Conservation (phyloP, 2,888 invertebrate genomes). For the Rotaria sp. region DNA sequence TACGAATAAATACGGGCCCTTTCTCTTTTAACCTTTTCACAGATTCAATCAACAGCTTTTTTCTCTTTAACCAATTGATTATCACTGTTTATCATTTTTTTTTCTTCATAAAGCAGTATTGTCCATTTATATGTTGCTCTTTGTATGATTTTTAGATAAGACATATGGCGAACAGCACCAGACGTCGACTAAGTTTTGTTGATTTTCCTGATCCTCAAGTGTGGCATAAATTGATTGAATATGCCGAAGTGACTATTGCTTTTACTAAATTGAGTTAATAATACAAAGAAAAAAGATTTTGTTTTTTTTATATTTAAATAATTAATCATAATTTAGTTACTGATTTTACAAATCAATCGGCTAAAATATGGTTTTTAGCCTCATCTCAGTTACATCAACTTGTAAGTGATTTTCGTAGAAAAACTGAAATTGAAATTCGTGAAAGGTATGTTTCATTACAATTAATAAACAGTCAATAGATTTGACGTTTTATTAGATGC, state of each 20-base stretch:
- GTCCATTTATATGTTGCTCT: no score
- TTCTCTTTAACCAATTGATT: no score
- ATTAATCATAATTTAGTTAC: not conserved
- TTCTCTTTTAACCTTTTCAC: no score
- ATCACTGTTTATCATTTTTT: no score
- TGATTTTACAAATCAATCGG: slow-evolving; percentile 22
- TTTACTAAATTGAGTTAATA: slow-evolving; percentile 13
- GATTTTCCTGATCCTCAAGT: slow-evolving; percentile 8
- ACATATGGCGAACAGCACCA: not conserved
- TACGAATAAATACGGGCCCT: no score
- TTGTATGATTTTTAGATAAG: not conserved
- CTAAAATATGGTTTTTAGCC: not conserved
- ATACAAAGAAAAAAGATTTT: not conserved
- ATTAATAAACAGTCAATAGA: not conserved
- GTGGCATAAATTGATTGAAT: slow-evolving; percentile 4
- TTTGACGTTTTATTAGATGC: not conserved
- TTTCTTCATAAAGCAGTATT: no score
- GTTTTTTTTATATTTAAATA: not conserved
- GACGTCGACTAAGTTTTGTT: slow-evolving; percentile 16
- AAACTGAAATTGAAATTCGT: slow-evolving; percentile 12
- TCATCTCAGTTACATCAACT: slow-evolving; percentile 1
- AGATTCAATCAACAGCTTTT: no score
- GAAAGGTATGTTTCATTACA: not conserved
- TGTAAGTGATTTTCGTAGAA: not conserved
- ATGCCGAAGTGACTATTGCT: not conserved